Conservation (phyloP, 23 tunicate genomes). For the Trididemnum nubilum region DNA sequence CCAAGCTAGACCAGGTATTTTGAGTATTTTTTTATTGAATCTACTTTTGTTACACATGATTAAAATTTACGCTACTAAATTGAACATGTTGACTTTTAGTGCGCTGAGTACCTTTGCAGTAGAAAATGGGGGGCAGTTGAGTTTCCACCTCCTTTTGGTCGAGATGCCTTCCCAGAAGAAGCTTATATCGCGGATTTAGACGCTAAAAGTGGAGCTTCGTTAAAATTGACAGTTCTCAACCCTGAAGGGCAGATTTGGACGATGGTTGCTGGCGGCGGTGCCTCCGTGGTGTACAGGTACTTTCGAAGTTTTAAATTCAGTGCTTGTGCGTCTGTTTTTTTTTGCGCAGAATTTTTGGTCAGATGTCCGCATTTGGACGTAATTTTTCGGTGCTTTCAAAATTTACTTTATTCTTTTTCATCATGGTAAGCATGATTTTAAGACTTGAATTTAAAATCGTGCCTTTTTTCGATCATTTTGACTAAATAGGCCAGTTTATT, state of each 20-base stretch:
- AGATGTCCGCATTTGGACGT: no score
- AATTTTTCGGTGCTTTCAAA: no score
- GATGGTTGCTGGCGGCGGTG: slow-evolving; percentile 99
- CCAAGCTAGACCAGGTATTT: slow-evolving; percentile 92
- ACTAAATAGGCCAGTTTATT: no score
- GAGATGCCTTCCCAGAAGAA: slow-evolving; percentile 99
- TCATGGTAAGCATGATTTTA: no score
- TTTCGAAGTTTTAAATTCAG: neutral
- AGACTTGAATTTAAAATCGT: no score
- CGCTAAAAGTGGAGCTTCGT: slow-evolving; percentile 98
- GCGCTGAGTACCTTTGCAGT: slow-evolving; percentile 94
- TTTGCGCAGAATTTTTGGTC: no score
- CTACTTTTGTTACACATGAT: no score
- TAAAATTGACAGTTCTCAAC: slow-evolving; percentile 91
- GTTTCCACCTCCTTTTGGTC: slow-evolving; percentile 99
- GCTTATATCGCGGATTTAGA: slow-evolving; percentile 99
- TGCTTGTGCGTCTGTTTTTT: neutral
- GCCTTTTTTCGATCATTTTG: no score
- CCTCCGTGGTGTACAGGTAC: slow-evolving; percentile 98
- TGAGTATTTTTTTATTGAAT: no score
- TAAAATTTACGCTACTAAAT: neutral
- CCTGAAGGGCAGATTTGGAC: slow-evolving; percentile 99
- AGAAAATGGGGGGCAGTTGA: slow-evolving; percentile 85
- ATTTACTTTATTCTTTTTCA: no score
- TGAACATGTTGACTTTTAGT: slow-evolving; percentile 38